Percentiles rank a stretch among this genome's conserved stretches.
Evolutionary conservation across 2,113 vertebrate species (phyloP).

Genomic region (Menura novaehollandiae): DNA sequence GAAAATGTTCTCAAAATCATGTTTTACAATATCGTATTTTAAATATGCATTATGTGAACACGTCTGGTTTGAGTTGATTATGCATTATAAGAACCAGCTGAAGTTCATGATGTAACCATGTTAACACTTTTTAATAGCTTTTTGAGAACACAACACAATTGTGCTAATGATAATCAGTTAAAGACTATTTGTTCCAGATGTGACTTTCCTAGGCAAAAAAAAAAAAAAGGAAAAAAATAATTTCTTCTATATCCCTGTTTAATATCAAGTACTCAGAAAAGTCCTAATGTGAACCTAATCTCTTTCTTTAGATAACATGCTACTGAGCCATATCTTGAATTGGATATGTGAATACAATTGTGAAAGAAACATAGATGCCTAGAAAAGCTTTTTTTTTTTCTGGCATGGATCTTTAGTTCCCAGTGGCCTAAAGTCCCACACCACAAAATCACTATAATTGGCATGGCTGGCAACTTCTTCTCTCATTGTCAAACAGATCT

Average conservation of each 20-base stretch:
- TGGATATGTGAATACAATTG: not conserved
- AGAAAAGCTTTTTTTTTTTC: conserved; percentile 1
- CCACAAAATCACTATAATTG: conserved; percentile 64
- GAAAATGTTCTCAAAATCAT: not conserved
- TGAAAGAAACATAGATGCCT: conserved; percentile 32
- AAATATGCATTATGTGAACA: conserved; percentile 43
- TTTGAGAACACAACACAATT: conserved; percentile 52
- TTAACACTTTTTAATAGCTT: conserved; percentile 72
- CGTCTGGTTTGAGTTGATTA: conserved; percentile 45
- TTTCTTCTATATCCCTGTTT: conserved; percentile 16
- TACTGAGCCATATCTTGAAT: conserved; percentile 15
- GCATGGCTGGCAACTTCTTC: conserved; percentile 32
- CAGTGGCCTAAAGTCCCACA: conserved; percentile 28
- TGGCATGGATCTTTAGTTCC: not conserved
- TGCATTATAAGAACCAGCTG: conserved; percentile 67
- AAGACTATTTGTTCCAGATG: conserved; percentile 71
- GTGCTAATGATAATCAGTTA: conserved; percentile 66
- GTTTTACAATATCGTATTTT: conserved; percentile 16
- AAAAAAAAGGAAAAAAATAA: not conserved
- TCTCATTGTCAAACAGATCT: conserved; percentile 60
- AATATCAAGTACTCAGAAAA: conserved; percentile 24
- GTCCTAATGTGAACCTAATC: conserved; percentile 9
- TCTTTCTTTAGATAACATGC: conserved; percentile 24
- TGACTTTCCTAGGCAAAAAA: conserved; percentile 8
- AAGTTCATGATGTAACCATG: conserved; percentile 67